A percentile compares a stretch with the other conserved stretches of the same genome.
Conservation (phyloP, 2,888 invertebrate species). For the Mactromeris polynyma region DNA sequence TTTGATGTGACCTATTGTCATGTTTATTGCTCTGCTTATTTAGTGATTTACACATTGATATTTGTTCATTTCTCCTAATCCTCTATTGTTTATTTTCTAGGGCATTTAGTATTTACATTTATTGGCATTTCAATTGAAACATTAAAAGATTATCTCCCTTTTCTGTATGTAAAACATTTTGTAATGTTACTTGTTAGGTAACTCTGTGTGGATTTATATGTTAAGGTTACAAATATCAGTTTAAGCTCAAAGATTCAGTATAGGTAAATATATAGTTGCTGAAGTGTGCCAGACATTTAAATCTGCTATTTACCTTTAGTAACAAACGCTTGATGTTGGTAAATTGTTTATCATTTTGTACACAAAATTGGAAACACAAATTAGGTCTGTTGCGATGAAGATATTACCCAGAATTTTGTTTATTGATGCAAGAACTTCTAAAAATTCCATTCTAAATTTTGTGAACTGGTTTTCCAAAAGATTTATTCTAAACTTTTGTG, state of each 20-base stretch:
- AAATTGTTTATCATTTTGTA: conserved; percentile 21
- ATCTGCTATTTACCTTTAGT: not conserved
- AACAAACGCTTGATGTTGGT: conserved; percentile 20
- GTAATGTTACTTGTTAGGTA: not conserved
- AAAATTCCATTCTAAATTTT: not conserved
- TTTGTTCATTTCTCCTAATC: not conserved
- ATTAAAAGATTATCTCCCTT: not conserved
- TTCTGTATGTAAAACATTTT: not conserved
- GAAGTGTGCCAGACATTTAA: not conserved
- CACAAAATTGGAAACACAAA: conserved; percentile 5
- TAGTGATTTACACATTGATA: not conserved
- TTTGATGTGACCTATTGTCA: not conserved
- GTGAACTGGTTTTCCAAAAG: too few relatives aligned
- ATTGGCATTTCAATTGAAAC: not conserved
- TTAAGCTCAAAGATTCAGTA: too few relatives aligned
- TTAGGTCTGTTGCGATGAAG: not conserved
- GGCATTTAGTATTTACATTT: too few relatives aligned
- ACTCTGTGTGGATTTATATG: not conserved
- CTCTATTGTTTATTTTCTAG: not conserved
- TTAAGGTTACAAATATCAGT: not conserved
- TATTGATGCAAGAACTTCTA: not conserved
- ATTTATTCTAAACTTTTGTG: too few relatives aligned
- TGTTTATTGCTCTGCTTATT: not conserved
- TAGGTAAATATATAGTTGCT: not conserved
- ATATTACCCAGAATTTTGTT: not conserved